Evolutionary conservation across 2,888 invertebrate species (phyloP), one percentile per base, ranked within the genome.

Genomic region (Leptopilina myrica): DNA sequence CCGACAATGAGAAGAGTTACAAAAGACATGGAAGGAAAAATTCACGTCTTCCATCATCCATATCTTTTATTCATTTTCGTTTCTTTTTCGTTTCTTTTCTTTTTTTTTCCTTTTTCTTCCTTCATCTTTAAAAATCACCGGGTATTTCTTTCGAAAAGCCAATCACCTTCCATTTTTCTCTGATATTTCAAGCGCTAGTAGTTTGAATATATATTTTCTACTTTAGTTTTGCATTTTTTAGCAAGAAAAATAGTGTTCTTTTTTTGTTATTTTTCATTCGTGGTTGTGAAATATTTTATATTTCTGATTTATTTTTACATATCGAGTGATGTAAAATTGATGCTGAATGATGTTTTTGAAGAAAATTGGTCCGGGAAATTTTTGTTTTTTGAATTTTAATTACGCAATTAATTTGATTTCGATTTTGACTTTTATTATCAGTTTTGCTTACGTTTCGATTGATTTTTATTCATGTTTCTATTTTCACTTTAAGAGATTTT

Each of bases 1-100:
- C 46, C 1, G 20, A 20, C 11, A 49, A 49, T 49, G 20, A 76
- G 64, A 20, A 14, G 15, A 46, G 40, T 46, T 20, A 46, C 76
- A 62, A 64, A 49, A 64, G 14, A 15, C 33, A 76, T 76, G 76
- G 49, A 46, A 26, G 53, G 43, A 59, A 15, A 49, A 62, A 77
- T 59, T 5, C 65, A 77, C 40, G 40, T 62, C 66, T 43, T 11
- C 11, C 46, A 49, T 46, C 67, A 67, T n/a, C 43, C 56, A 77
- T 33, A 33, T 77, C 40, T 77, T 67, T 66, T 40, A 62, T 69
- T 66, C 69, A 26, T 43, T 59, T 49, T 65, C 62, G 33, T 78
- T 43, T 3, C 14, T 9, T 56, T 33, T n/a, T 56, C 20, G 20
- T 20, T 20, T 20, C 20, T 20, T 20, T 43, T 43, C 43, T 8